These are phyloP conservation scores for Dinomys branickii DNA, from an alignment of 2,113 vertebrate genomes.

Conservation along the genomic window DNA sequence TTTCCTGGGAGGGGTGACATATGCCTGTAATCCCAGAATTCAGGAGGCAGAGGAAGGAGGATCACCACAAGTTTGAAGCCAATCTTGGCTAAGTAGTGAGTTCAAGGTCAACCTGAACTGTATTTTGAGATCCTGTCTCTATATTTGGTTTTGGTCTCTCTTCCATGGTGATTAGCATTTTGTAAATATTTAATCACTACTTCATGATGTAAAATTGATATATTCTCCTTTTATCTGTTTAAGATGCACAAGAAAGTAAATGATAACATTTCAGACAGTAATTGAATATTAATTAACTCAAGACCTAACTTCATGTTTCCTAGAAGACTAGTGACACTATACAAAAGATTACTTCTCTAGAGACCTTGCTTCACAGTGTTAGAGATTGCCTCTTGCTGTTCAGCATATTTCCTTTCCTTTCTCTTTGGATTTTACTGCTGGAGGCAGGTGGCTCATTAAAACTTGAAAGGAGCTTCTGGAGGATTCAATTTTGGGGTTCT, in stretches of 20 bases:
- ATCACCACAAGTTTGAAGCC: not conserved
- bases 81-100: not conserved
- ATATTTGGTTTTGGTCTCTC: not conserved
- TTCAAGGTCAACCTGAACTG: not conserved
- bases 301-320: not conserved
- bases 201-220: not conserved
- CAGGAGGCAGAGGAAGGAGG: not conserved
- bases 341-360: not conserved
- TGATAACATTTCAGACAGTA: not conserved
- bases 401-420: not conserved
- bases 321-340: not conserved
- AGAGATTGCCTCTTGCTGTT: slow-evolving; percentile 36
- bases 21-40: not conserved
- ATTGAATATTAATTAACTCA: not conserved
- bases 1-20: rapidly evolving
- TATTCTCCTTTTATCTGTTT: not conserved
- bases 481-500: slow-evolving; percentile 68
- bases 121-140: too few relatives aligned
- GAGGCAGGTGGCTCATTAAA: slow-evolving; percentile 74
- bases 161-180: not conserved
- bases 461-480: slow-evolving; percentile 57
- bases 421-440: slow-evolving; percentile 63
- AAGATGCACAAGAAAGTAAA: not conserved
- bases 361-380: not conserved
- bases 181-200: not conserved